phyloP scores from a whole-genome alignment of 2,113 vertebrate genomes.

The Ramphastos sulfuratus region DNA sequence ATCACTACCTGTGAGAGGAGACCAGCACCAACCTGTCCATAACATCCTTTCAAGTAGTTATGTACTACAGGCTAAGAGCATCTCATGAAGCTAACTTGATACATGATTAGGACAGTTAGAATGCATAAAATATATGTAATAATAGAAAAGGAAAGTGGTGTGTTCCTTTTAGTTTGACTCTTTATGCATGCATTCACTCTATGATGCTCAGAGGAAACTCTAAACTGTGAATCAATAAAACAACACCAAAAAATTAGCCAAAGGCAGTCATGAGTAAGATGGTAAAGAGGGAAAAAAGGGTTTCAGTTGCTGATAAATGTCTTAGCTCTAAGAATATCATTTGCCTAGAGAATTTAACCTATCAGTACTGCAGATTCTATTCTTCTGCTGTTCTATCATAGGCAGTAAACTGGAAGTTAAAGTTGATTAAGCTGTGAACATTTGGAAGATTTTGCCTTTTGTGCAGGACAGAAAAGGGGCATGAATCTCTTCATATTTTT shows the following conservation, averaged over 20 bases:
- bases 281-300: background rate
- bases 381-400: background rate
- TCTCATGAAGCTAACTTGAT: background rate
- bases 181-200: background rate
- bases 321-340: background rate
- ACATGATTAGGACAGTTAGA: background rate
- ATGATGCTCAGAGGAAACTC: background rate
- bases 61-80: background rate
- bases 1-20: no score
- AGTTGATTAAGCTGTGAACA: background rate
- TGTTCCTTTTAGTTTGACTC: background rate
- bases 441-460: background rate
- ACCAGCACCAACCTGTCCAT: no score
- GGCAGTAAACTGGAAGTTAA: background rate
- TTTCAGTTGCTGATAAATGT: background rate
- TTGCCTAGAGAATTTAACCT: background rate
- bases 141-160: background rate
- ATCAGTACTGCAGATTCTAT: background rate
- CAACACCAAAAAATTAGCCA: background rate
- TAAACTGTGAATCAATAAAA: background rate
- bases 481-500: background rate
- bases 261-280: background rate
- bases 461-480: background rate
- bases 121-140: background rate
- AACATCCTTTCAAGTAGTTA: no score